Base-by-base conservation (phyloP, 2,797 vertebrate genomes). In the Intellagama lesueurii region DNA sequence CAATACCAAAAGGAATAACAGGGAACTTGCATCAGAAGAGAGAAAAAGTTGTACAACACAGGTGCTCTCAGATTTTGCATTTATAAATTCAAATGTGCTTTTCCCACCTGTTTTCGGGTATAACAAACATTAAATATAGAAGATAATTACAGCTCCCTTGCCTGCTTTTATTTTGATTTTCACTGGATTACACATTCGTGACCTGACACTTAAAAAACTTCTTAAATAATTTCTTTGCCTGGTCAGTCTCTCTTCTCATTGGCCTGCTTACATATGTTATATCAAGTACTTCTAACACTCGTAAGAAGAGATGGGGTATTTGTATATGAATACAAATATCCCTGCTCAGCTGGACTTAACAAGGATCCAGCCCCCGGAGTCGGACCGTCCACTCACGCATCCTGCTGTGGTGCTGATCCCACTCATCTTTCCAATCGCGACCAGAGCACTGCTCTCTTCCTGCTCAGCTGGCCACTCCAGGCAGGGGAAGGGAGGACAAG, bases 11-110 rank as follows among this genome's bases (percentile, higher is more conserved):
- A 0, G 35, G 82, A 91, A 70, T 77, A 89, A 83, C 49, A 82
- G 73, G 60, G 26, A 87, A 56, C 78, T 4, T 87, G 86, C 60
- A 17, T 0, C 40, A 60, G 1, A 3, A 0, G 28, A 80, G 87
- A 78, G 35, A 87, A 19, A 84, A 30, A 60, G 78, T 35, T 52
- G 16, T 40, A 30, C 73, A 85, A 49, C 44, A 86, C 11, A 68
- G 28, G 19, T n/a, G 11, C 49, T 76, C 44, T 68, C 70, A 76
- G 64, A n/a, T 69, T 49, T 86, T 90, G 79, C 44, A 76, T 86
- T 81, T 52, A 52, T 49, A 75, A 40, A 82, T 77, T 26, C 32
- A 82, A 76, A 85, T 3, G 7, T 2, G 1, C 30, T 28, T 30
- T 30, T 17, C 16, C 4, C n/a, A 64, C 75, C 47, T 89, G 60